Percentiles rank a stretch among this genome's conserved stretches.
phyloP scores from a whole-genome alignment of 2,888 invertebrate species.

The Phalangium opilio region DNA sequence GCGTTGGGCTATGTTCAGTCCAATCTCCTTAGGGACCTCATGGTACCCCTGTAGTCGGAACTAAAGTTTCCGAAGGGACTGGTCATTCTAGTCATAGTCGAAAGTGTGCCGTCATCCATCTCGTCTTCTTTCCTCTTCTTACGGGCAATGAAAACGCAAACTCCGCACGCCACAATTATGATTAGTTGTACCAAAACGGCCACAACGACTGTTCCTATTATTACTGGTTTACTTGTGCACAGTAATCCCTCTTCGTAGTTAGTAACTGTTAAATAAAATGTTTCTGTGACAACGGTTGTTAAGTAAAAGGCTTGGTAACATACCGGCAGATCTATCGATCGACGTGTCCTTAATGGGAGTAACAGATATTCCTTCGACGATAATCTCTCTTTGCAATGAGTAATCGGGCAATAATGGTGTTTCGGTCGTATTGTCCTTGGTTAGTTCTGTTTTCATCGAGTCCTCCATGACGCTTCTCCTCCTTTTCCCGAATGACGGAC shows the following conservation, averaged over 20 bases:
- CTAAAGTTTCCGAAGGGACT: background rate
- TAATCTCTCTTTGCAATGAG: slow-evolving; percentile 23
- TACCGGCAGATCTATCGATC: background rate
- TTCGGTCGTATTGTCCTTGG: background rate
- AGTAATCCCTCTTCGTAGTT: slow-evolving; percentile 4
- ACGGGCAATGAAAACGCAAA: slow-evolving; percentile 8
- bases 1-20: background rate
- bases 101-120: background rate
- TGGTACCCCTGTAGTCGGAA: background rate
- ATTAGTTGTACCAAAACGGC: slow-evolving; percentile 11
- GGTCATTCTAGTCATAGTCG: background rate
- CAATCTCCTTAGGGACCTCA: background rate
- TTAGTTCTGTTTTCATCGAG: background rate
- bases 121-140: background rate
- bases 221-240: slow-evolving; percentile 5
- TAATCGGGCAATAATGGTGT: slow-evolving; percentile 18
- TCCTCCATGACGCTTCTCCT: slow-evolving; percentile 25
- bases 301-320: background rate
- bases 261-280: background rate
- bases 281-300: background rate
- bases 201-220: slow-evolving; percentile 4
- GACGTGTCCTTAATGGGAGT: slow-evolving; percentile 8
- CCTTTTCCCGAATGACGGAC: slow-evolving; percentile 28
- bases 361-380: slow-evolving; percentile 21
- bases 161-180: slow-evolving; percentile 11